These are phyloP conservation scores for Hanleya hanleyi DNA, from an alignment of 2,888 invertebrate species.

Conservation along the genomic window DNA sequence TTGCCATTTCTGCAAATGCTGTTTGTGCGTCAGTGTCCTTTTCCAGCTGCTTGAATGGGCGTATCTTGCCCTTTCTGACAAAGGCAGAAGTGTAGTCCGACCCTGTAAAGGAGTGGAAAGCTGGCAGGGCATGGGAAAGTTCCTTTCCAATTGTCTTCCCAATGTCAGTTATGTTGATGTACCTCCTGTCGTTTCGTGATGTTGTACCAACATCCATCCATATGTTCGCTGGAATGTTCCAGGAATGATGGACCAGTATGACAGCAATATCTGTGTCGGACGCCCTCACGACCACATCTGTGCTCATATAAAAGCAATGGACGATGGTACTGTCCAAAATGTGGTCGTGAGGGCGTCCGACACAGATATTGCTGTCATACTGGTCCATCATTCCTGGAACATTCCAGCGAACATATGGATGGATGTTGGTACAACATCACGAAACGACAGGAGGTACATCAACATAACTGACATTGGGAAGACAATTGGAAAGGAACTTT, in stretches of 20 bases:
- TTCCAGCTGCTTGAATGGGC: constrained; percentile 13
- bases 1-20: constrained; percentile 3
- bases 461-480: not conserved
- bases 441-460: constrained; percentile 1
- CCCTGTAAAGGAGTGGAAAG: constrained; percentile 9
- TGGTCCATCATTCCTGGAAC: constrained; percentile 8
- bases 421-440: not conserved
- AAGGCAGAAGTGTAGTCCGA: constrained; percentile 8
- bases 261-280: too few relatives aligned
- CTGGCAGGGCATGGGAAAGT: not conserved
- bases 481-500: not conserved
- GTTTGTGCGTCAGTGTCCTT: constrained; percentile 7
- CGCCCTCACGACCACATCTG: too few relatives aligned
- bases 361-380: constrained; percentile 18
- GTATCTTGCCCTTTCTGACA: constrained; percentile 9
- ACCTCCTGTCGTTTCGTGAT: not conserved
- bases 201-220: constrained; percentile 5
- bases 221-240: too few relatives aligned
- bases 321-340: constrained; percentile 10
- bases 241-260: too few relatives aligned
- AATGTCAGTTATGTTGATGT: constrained; percentile 2
- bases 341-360: constrained; percentile 14
- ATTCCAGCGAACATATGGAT: not conserved
- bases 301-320: constrained; percentile 4
- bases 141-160: not conserved